Conservation (phyloP, 2,888 invertebrate species). For the Catonia carolina region DNA sequence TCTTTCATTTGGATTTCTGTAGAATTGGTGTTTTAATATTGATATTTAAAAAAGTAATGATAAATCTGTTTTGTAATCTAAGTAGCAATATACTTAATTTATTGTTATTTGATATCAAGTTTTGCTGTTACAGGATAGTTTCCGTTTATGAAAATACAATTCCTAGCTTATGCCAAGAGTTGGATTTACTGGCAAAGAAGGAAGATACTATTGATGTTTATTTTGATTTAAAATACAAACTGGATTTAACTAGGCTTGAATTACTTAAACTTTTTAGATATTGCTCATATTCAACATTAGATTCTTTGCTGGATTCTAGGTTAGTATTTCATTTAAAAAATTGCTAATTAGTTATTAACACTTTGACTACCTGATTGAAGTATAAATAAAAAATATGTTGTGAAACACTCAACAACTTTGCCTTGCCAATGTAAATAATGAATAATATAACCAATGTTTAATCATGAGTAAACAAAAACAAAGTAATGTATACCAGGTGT, state of each 20-base stretch:
- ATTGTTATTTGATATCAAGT: neutral
- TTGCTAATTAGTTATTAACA: too few relatives aligned
- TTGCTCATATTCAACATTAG: neutral
- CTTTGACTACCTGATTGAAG: too few relatives aligned
- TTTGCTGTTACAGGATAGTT: slow-evolving; percentile 55
- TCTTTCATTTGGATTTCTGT: too few relatives aligned
- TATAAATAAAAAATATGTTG: neutral
- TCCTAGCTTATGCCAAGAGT: slow-evolving; percentile 59
- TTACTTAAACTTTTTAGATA: neutral
- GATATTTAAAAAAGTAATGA: too few relatives aligned
- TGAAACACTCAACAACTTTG: too few relatives aligned
- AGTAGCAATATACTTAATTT: too few relatives aligned
- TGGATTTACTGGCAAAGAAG: slow-evolving; percentile 44
- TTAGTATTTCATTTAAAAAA: neutral
- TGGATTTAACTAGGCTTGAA: slow-evolving; percentile 7
- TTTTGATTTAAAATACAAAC: slow-evolving; percentile 27
- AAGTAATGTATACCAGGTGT: too few relatives aligned
- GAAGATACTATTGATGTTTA: slow-evolving; percentile 43
- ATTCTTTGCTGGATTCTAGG: slow-evolving; percentile 6
- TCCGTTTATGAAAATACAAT: slow-evolving; percentile 69
- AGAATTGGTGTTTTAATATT: too few relatives aligned
- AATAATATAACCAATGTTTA: too few relatives aligned
- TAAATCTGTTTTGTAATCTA: too few relatives aligned
- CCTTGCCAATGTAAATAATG: too few relatives aligned
- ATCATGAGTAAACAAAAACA: too few relatives aligned